These are phyloP conservation scores for Mormyrops boulengeri DNA, from an alignment of 2,797 vertebrate genomes.

Conservation along the genomic window DNA sequence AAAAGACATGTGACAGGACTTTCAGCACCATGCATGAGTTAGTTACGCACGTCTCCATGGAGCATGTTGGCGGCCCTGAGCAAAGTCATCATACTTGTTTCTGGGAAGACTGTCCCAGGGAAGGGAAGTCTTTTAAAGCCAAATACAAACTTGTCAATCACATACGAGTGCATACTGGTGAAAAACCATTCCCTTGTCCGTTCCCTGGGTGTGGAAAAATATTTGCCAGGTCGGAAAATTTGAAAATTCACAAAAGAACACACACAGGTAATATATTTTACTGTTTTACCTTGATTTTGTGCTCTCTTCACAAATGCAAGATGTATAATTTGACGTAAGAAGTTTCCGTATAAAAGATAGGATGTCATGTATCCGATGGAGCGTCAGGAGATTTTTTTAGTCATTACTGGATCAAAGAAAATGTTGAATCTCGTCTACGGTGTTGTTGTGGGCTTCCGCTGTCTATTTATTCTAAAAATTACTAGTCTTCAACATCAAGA, in stretches of 20 bases:
- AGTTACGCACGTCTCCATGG: slow-evolving; percentile 97
- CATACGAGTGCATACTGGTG: slow-evolving; percentile 95
- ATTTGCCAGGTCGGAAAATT: slow-evolving; percentile 95
- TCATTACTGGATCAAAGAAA: neutral
- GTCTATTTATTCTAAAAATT: neutral
- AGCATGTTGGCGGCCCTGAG: slow-evolving; percentile 97
- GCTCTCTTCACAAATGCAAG: neutral
- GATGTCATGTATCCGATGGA: neutral
- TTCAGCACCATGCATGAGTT: slow-evolving; percentile 99
- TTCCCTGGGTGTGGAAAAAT: slow-evolving; percentile 98
- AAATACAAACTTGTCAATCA: slow-evolving; percentile 99
- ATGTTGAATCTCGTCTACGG: neutral
- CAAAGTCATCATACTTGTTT: slow-evolving; percentile 95
- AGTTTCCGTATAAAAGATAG: neutral
- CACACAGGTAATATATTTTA: slow-evolving; percentile 81
- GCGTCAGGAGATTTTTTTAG: neutral
- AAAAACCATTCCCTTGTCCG: slow-evolving; percentile 95
- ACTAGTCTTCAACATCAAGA: neutral
- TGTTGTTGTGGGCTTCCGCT: neutral
- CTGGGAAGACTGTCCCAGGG: slow-evolving; percentile 95
- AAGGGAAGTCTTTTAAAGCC: slow-evolving; percentile 95
- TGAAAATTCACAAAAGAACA: slow-evolving; percentile 98
- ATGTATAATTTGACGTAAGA: neutral
- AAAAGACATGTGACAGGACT: slow-evolving; percentile 94
- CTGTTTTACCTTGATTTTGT: neutral